Conservation (phyloP, 1,140 invertebrate species). For the Armadillidium nasatum region DNA sequence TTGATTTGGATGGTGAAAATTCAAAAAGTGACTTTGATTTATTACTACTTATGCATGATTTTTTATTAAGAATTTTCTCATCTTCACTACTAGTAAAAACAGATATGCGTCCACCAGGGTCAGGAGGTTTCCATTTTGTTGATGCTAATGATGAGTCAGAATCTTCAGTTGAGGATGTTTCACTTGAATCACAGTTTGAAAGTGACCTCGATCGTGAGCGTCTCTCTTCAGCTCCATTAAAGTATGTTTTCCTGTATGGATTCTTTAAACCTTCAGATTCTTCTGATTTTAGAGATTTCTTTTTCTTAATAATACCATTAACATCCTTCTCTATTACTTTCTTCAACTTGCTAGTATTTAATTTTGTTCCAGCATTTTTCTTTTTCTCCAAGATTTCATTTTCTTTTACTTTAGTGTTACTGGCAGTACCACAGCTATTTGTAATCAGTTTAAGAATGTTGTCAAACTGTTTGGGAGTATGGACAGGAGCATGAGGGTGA, state of each 20-base stretch:
- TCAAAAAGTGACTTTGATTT: conserved; percentile 19
- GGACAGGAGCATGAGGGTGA: conserved; percentile 61
- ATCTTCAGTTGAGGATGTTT: conserved; percentile 36
- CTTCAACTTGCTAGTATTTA: conserved; percentile 13
- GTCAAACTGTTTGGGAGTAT: conserved; percentile 60
- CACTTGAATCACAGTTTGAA: conserved; percentile 43
- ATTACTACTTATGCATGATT: conserved; percentile 25
- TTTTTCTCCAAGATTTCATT: conserved; percentile 31
- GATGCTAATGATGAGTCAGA: conserved; percentile 34
- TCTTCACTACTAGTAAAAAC: conserved; percentile 44
- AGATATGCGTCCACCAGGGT: conserved; percentile 27
- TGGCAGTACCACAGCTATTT: conserved; percentile 48
- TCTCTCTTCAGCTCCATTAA: conserved; percentile 63
- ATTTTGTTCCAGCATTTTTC: conserved; percentile 24
- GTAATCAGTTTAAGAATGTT: conserved; percentile 64
- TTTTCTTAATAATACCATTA: conserved; percentile 30
- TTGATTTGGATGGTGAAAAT: conserved; percentile 15
- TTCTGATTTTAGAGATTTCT: background rate
- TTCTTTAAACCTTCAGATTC: conserved; percentile 49
- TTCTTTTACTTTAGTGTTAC: background rate
- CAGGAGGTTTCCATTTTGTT: conserved; percentile 34
- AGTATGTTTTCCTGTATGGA: conserved; percentile 67
- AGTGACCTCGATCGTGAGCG: conserved; percentile 49
- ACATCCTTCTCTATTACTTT: conserved; percentile 30
- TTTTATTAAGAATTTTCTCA: conserved; percentile 32